phyloP scores from a whole-genome alignment of 2,113 vertebrate species.

The Percina caprodes region DNA sequence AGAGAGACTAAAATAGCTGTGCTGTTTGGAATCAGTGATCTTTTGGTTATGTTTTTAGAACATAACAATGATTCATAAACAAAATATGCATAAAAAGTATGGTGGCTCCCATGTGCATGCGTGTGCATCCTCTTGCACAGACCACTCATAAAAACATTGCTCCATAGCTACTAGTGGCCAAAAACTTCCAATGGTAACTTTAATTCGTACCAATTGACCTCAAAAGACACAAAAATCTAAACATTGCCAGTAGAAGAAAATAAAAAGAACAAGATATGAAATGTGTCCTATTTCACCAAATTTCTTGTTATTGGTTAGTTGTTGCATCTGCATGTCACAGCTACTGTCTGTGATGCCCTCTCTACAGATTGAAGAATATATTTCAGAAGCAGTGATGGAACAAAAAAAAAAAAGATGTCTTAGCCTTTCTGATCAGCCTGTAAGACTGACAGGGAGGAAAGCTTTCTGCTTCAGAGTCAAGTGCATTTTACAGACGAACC shows the following conservation, averaged over 20 bases:
- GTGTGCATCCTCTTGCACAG: not conserved
- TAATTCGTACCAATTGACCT: not conserved
- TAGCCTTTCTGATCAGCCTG: slow-evolving; percentile 49
- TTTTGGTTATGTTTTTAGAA: slow-evolving; percentile 32
- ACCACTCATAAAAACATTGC: not conserved
- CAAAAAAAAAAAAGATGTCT: slow-evolving; percentile 28
- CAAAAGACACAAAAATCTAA: not conserved
- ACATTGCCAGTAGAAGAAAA: not conserved
- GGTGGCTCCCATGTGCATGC: not conserved
- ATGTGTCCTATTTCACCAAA: slow-evolving; percentile 2
- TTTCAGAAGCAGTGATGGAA: slow-evolving; percentile 39
- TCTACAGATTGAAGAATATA: slow-evolving; percentile 30
- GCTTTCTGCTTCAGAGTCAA: slow-evolving; percentile 44
- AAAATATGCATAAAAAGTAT: not conserved
- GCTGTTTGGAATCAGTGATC: not conserved
- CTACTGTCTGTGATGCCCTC: slow-evolving; percentile 7
- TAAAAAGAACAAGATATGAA: not conserved
- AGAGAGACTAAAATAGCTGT: not conserved
- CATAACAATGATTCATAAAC: slow-evolving; percentile 9
- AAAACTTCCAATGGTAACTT: not conserved
- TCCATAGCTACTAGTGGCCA: not conserved
- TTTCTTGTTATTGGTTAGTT: not conserved
- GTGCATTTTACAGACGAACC: slow-evolving; percentile 40
- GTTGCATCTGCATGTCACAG: slow-evolving; percentile 15
- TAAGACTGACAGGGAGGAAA: slow-evolving; percentile 42